Base-by-base conservation (phyloP, 2,888 invertebrate species). In the Pediacus dermestoides region DNA sequence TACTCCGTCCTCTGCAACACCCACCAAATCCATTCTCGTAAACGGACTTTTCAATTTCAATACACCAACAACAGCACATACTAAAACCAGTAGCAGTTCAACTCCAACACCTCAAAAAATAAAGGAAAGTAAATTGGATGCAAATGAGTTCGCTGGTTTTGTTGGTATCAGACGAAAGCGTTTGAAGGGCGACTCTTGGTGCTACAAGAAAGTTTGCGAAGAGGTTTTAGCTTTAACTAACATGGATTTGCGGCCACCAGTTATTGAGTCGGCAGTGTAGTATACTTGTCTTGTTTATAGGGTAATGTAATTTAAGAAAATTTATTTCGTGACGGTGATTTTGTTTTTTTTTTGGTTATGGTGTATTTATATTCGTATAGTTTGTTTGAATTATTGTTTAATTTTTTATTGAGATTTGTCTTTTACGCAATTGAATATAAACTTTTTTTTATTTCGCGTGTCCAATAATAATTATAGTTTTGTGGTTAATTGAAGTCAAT, bases 161-260 rank as follows among this genome's bases (percentile, higher is more conserved):
- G 76, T 80, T 2, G 86, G 85, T 15, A 80, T 88, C 37, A 72
- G 80, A 36, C 72, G 87, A 38, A 87, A 86, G 60, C 71, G 88
- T 18, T 74, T 87, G 26, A 82, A 80, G 60, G 87, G 88, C 1
- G 84, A 88, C 61, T 79, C 82, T 1, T 88, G 88, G 85, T 78
- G 82, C 48, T 88, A 88, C 68, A 88, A 88, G 64, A 78, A 76
- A 48, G 78, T 86, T 16, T 85, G 85, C 62, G 85, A 87, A 65
- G 80, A 85, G 62, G 77, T 87, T 14, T 63, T 80, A 14, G 74
- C 77, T 3, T 61, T 79, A 37, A 74, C 77, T 27, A 68, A 71
- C 6, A 58, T 56, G 3, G 64, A 60, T 16, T 55, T 64, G 21
- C 54, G 51, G 33, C 37, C 16, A 33, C 31, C 39, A 27, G 28